These are phyloP conservation scores for Schizopygopsis malacanthus DNA, from an alignment of 2,797 vertebrate species.

Conservation along the genomic window DNA sequence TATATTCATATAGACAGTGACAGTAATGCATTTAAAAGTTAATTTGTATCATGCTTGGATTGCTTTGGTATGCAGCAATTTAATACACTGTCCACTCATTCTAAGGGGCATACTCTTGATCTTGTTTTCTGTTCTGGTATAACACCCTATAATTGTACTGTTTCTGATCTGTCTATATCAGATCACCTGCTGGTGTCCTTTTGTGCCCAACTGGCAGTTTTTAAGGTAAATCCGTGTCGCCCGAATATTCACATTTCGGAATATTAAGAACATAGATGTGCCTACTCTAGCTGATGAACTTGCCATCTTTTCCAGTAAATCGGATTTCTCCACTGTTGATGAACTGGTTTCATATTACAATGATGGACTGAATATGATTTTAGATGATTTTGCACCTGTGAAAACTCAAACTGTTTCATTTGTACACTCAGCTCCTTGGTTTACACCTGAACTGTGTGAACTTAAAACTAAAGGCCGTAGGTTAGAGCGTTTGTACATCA, in stretches of 20 bases:
- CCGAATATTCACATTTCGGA: too few relatives aligned
- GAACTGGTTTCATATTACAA: not conserved
- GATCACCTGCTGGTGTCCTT: not conserved
- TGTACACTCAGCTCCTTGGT: too few relatives aligned
- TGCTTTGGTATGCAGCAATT: conserved; percentile 30
- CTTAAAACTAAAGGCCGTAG: too few relatives aligned
- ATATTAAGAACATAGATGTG: too few relatives aligned
- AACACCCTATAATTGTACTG: not conserved
- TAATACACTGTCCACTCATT: not conserved
- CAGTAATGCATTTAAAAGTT: not conserved
- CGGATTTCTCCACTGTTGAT: not conserved
- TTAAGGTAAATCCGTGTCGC: too few relatives aligned
- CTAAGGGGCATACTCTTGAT: too few relatives aligned
- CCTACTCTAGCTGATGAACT: not conserved
- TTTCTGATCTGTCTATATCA: conserved; percentile 5
- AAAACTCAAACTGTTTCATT: not conserved
- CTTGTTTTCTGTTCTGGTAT: conserved; percentile 1
- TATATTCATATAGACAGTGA: not conserved
- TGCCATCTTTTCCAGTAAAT: not conserved
- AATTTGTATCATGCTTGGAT: not conserved
- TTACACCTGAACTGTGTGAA: too few relatives aligned
- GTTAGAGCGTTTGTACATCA: too few relatives aligned
- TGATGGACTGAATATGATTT: not conserved
- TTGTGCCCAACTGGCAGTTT: not conserved
- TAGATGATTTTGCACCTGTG: not conserved